A percentile compares a stretch with the other conserved stretches of the same genome.
phyloP scores from a whole-genome alignment of 2,797 vertebrate species.

The Ciconia nigra region DNA sequence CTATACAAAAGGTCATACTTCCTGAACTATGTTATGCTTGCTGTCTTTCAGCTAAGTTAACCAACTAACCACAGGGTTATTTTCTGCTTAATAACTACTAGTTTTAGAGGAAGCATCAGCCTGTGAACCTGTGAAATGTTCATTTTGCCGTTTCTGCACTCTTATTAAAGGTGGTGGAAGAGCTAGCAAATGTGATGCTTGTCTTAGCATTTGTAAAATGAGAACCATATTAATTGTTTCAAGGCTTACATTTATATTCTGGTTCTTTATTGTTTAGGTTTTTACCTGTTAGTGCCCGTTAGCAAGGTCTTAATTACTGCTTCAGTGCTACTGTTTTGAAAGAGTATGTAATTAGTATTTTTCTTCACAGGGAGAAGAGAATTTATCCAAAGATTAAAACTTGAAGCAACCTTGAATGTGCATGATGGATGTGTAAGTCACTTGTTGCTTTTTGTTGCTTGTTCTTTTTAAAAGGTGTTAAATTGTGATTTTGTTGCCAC shows the following conservation, averaged over 20 bases:
- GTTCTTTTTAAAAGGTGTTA: background rate
- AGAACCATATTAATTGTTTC: background rate
- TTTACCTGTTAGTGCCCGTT: background rate
- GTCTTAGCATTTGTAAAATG: background rate
- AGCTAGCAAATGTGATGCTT: background rate
- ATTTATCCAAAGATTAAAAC: conserved; percentile 98
- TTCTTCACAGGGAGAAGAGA: conserved; percentile 91
- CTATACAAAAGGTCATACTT: background rate
- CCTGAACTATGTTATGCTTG: background rate
- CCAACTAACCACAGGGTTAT: background rate
- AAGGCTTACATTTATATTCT: background rate
- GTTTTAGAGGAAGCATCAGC: background rate
- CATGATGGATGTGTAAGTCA: conserved; percentile 98
- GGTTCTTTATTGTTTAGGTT: background rate
- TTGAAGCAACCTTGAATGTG: conserved; percentile 93
- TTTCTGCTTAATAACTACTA: background rate
- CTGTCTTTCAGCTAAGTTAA: background rate
- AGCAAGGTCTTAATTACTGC: background rate
- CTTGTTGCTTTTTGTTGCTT: background rate
- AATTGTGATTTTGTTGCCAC: background rate
- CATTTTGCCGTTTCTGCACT: background rate
- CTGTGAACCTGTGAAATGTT: background rate
- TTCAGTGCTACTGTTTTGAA: background rate
- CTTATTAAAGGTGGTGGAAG: background rate
- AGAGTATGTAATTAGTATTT: conserved; percentile 23